Conservation (phyloP, 2,888 invertebrate species). For the Scelioninae gen. 1 region DNA sequence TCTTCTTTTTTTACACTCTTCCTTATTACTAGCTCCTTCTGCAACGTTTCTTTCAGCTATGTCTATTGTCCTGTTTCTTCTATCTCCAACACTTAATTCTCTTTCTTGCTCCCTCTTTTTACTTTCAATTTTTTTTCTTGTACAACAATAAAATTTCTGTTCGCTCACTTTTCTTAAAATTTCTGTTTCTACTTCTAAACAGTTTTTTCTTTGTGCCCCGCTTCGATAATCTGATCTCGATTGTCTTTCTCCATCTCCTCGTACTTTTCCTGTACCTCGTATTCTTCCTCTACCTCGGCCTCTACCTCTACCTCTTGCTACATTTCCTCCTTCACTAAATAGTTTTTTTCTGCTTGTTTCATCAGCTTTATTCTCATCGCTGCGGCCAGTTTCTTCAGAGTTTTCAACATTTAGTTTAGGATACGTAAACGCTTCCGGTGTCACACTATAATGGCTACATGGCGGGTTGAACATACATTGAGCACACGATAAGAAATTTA, state of each 20-base stretch:
- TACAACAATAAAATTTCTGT: slow-evolving; percentile 8
- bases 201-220: not conserved
- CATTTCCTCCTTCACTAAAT: not conserved
- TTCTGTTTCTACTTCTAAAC: slow-evolving; percentile 6
- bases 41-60: not conserved
- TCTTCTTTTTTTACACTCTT: not conserved
- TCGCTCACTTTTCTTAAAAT: not conserved
- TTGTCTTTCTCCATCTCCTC: not conserved
- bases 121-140: no score
- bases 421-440: slow-evolving; percentile 5
- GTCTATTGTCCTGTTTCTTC: not conserved
- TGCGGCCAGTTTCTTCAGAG: no score
- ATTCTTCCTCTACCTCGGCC: slow-evolving; percentile 9
- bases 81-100: not conserved
- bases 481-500: slow-evolving; percentile 33
- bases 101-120: slow-evolving; percentile 3
- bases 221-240: not conserved
- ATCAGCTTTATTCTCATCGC: no score
- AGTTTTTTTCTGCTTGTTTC: no score
- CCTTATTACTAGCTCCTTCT: not conserved
- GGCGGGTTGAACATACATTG: slow-evolving; percentile 38
- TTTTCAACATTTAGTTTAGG: no score
- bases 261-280: not conserved
- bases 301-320: slow-evolving; percentile 7
- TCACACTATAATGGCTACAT: slow-evolving; percentile 13